phyloP scores from a whole-genome alignment of 2,888 invertebrate species.

The Allacma fusca region DNA sequence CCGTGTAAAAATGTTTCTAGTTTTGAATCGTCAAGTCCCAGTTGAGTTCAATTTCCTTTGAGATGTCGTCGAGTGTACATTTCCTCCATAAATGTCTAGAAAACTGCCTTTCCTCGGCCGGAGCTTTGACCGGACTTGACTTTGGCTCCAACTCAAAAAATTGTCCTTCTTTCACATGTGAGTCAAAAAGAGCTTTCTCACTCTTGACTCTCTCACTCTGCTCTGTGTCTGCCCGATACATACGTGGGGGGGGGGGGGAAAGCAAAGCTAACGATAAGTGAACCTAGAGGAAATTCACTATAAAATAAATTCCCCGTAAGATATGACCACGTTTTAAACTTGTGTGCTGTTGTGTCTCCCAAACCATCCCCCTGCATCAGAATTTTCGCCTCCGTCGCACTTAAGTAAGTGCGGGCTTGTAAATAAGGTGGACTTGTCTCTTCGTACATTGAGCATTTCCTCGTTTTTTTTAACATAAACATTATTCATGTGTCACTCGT shows the following conservation, averaged over 20 bases:
- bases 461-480: neutral
- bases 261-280: slow-evolving; percentile 24
- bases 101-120: slow-evolving; percentile 34
- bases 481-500: neutral
- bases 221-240: neutral
- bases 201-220: neutral
- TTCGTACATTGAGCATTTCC: neutral
- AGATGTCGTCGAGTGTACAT: slow-evolving; percentile 37
- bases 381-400: neutral
- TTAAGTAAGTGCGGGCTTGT: slow-evolving; percentile 4
- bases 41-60: slow-evolving; percentile 35
- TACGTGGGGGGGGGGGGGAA: neutral
- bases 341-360: neutral
- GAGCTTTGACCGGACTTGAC: slow-evolving; percentile 32
- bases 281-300: slow-evolving; percentile 30
- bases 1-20: slow-evolving; percentile 20
- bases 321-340: slow-evolving; percentile 31
- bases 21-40: slow-evolving; percentile 24
- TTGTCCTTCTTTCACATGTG: slow-evolving; percentile 25
- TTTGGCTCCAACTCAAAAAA: slow-evolving; percentile 35
- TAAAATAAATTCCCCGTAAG: slow-evolving; percentile 35
- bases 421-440: neutral
- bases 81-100: slow-evolving; percentile 37
- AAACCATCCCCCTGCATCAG: neutral
- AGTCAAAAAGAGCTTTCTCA: slow-evolving; percentile 13